A percentile compares a stretch with the other conserved stretches of the same genome.
phyloP scores from a whole-genome alignment of 2,113 vertebrate species.

The Trichomycterus rosablanca region DNA sequence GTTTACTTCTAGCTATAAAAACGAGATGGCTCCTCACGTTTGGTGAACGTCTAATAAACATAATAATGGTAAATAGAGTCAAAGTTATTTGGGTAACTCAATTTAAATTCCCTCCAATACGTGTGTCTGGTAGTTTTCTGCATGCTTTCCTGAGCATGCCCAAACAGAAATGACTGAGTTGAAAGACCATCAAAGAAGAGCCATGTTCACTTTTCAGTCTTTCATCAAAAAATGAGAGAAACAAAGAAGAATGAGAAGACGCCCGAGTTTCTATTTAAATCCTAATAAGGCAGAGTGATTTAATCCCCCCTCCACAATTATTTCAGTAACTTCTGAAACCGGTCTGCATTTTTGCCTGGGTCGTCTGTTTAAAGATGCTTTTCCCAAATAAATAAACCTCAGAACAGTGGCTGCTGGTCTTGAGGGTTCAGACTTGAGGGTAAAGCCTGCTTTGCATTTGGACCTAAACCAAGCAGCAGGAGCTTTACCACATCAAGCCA shows the following conservation, averaged over 20 bases:
- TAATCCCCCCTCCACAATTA: conserved; percentile 60
- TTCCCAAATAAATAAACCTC: conserved; percentile 70
- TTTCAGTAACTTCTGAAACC: conserved; percentile 57
- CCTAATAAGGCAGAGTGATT: conserved; percentile 55
- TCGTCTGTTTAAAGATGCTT: conserved; percentile 58
- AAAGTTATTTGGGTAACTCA: too few relatives aligned
- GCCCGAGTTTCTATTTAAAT: conserved; percentile 46
- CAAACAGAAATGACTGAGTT: too few relatives aligned
- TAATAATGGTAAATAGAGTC: too few relatives aligned
- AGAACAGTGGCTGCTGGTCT: conserved; percentile 53
- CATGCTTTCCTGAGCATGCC: too few relatives aligned
- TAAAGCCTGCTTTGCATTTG: conserved; percentile 57
- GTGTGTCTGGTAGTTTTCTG: too few relatives aligned
- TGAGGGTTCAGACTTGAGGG: conserved; percentile 46
- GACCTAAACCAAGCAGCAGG: conserved; percentile 62
- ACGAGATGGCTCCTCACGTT: too few relatives aligned
- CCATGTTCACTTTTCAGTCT: too few relatives aligned
- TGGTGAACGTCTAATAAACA: too few relatives aligned
- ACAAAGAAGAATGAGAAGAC: conserved; percentile 5
- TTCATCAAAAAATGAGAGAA: too few relatives aligned
- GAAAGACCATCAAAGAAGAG: too few relatives aligned
- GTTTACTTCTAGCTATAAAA: too few relatives aligned
- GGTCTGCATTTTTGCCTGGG: conserved; percentile 44
- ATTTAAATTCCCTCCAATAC: too few relatives aligned
- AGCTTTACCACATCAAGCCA: conserved; percentile 60